Percentiles rank a stretch among this genome's conserved stretches.
phyloP scores from a whole-genome alignment of 2,113 vertebrate species.

The Ceuthmochares aereus region DNA sequence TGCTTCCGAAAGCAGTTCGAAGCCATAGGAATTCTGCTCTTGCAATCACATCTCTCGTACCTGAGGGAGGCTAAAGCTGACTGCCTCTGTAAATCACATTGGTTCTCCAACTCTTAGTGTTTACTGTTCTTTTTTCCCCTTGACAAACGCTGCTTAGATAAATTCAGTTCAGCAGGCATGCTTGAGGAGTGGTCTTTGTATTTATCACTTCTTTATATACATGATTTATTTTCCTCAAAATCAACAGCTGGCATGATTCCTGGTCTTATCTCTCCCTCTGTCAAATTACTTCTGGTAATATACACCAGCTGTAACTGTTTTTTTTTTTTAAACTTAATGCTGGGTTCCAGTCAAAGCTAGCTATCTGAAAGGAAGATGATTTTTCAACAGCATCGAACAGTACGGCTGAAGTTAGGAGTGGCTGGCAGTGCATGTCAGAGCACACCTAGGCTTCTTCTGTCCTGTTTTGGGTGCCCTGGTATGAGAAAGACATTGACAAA shows the following conservation, averaged over 20 bases:
- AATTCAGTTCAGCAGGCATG: constrained; percentile 11
- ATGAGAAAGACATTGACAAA: background rate
- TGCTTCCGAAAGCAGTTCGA: background rate
- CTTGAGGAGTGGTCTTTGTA: constrained; percentile 3
- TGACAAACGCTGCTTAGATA: constrained; percentile 25
- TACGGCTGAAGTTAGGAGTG: background rate
- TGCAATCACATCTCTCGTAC: background rate
- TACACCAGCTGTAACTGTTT: background rate
- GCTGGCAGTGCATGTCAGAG: background rate
- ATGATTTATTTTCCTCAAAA: constrained; percentile 9
- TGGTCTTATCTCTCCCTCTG: background rate
- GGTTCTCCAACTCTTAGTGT: background rate
- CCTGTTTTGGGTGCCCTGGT: background rate
- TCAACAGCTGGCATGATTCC: background rate
- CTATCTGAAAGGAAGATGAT: background rate
- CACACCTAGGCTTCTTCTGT: background rate
- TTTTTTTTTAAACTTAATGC: background rate
- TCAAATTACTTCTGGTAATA: background rate
- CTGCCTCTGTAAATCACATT: constrained; percentile 25
- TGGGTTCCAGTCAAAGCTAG: background rate
- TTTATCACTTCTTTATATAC: constrained; percentile 6
- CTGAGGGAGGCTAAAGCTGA: background rate
- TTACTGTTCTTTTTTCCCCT: constrained; percentile 12
- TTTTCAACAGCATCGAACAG: background rate
- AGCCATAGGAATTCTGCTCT: background rate